phyloP scores from a whole-genome alignment of 2,888 invertebrate species.

The Thereva unica region DNA sequence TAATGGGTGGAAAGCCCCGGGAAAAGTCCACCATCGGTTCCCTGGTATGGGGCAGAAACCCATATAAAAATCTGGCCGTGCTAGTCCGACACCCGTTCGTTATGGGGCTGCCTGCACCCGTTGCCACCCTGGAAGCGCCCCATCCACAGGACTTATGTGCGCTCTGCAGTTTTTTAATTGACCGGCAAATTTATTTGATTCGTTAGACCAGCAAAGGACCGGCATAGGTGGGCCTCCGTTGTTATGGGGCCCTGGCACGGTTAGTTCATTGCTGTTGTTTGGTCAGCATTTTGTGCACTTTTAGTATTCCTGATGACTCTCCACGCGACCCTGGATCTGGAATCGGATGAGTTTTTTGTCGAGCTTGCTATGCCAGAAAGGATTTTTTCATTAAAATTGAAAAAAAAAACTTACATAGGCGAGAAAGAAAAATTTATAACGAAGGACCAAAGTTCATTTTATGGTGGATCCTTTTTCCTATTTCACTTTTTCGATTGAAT shows the following conservation, averaged over 20 bases:
- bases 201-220: conserved; percentile 49
- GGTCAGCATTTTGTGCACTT: conserved; percentile 36
- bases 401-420: conserved; percentile 17
- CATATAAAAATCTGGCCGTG: background rate
- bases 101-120: conserved; percentile 14
- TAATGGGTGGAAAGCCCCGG: conserved; percentile 7
- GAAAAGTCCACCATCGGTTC: background rate
- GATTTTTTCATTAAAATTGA: conserved; percentile 31
- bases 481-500: no score
- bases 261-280: conserved; percentile 36
- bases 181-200: conserved; percentile 59
- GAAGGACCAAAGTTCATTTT: no score
- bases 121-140: background rate
- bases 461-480: no score
- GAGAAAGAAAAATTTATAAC: background rate
- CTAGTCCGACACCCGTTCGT: background rate
- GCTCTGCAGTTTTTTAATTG: conserved; percentile 59
- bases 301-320: conserved; percentile 25
- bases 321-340: conserved; percentile 7
- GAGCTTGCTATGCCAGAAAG: conserved; percentile 28
- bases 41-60: background rate
- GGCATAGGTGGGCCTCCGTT: conserved; percentile 28
- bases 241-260: conserved; percentile 3
- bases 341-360: conserved; percentile 32
- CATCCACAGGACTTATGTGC: conserved; percentile 40